Base-by-base conservation (phyloP, 2,888 invertebrate species). In the Drosophila meridionalis region DNA sequence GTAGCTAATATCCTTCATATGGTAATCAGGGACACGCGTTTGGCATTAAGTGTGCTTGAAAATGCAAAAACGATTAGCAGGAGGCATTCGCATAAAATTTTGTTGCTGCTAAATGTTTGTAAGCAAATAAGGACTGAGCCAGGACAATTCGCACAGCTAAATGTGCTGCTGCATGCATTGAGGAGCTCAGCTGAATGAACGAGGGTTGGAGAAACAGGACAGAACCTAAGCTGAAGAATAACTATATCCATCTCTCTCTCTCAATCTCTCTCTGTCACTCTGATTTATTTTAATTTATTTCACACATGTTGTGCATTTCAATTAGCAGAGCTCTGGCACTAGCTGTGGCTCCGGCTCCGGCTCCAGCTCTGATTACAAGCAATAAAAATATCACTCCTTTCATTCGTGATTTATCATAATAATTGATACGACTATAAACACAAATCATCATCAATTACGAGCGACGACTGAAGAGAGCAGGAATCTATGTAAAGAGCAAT, bases 331-430 rank as follows among this genome's bases (percentile, higher is more conserved):
- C 67, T 40, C 11, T 20, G n/a, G 4, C 48, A 14, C 1, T n/a
- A 7, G 14, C 48, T 42, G 0, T 3, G 43, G 0, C 45, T 45
- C 2, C 5, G 7, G 11, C 26, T 45, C 43, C 28, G 2, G 9
- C 26, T 32, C 14, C 2, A 1, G 9, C 74, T 82, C 34, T 82
- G 83, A 87, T 89, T 85, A 80, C 79, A 79, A 81, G 80, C 90
- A 90, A 87, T 89, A 90, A 90, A 90, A 90, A 89, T 90, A 90
- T 89, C 89, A 69, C 64, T 72, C 52, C 48, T n/a, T 56, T 43
- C 20, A 45, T 26, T 59, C 73, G 80, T 82, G 90, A 91, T 91
- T 91, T 90, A 91, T 91, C 91, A 91, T 83, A 91, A 89, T 89
- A 90, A 83, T 83, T 82, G 79, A 32, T 48, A 4, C 63, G 60